These are phyloP conservation scores for Oreochromis spilurus DNA, from an alignment of 2,113 vertebrate genomes.

Conservation along the genomic window DNA sequence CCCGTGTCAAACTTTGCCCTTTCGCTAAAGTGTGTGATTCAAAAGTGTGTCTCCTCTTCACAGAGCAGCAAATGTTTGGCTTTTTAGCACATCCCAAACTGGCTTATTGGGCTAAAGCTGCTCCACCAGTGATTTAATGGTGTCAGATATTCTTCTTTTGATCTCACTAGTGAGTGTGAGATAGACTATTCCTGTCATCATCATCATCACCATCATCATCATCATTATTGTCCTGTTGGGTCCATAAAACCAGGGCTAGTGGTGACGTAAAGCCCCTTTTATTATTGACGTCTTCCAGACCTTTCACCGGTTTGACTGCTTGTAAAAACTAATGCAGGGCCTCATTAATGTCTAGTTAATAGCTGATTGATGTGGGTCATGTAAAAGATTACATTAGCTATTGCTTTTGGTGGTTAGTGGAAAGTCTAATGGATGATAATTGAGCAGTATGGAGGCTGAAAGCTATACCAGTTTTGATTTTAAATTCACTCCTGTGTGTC, in stretches of 20 bases:
- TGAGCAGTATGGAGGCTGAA: background rate
- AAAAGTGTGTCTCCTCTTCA: background rate
- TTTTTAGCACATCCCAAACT: background rate
- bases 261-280: constrained; percentile 1
- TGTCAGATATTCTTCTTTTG: constrained; percentile 7
- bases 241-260: constrained; percentile 2
- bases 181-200: background rate
- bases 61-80: constrained; percentile 30
- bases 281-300: constrained; percentile 26
- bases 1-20: constrained; percentile 7
- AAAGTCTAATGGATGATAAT: background rate
- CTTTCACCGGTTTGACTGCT: constrained; percentile 5
- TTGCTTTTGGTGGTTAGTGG: background rate
- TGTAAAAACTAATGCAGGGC: background rate
- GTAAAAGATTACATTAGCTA: background rate
- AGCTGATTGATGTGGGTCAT: background rate
- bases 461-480: background rate
- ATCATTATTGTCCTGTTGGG: background rate
- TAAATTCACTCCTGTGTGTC: background rate
- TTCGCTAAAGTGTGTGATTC: constrained; percentile 13
- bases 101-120: background rate
- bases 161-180: background rate
- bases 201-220: background rate
- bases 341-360: constrained; percentile 18
- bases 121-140: constrained; percentile 11